These are phyloP conservation scores for Trididemnum clinides DNA, from an alignment of 23 tunicate genomes.

Conservation along the genomic window DNA sequence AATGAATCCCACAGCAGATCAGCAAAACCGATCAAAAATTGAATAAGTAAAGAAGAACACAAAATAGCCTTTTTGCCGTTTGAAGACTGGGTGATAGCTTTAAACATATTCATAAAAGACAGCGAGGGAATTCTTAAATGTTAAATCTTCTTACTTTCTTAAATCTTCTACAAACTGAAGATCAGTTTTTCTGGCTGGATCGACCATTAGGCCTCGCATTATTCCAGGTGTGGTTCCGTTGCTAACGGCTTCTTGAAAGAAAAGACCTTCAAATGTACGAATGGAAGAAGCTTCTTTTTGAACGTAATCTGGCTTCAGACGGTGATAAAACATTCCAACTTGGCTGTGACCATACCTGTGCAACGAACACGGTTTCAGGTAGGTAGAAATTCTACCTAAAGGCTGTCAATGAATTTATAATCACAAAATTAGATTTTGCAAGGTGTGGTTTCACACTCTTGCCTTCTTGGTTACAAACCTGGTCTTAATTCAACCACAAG, in stretches of 20 bases:
- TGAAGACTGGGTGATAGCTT: too few species aligned
- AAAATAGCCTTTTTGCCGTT: too few species aligned
- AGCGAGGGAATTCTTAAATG: not conserved
- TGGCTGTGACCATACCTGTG: slow-evolving; percentile 79
- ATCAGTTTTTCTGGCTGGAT: slow-evolving; percentile 45
- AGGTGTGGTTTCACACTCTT: too few species aligned
- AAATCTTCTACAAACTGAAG: slow-evolving; percentile 40
- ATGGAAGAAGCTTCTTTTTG: slow-evolving; percentile 6
- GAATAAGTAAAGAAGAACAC: too few species aligned
- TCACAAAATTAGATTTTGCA: not conserved
- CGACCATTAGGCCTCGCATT: slow-evolving; percentile 62
- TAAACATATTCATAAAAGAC: too few species aligned
- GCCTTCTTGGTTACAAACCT: too few species aligned
- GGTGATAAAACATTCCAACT: slow-evolving; percentile 30
- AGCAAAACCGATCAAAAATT: too few species aligned
- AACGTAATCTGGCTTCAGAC: slow-evolving; percentile 38
- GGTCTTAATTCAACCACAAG: too few species aligned
- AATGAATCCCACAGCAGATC: too few species aligned
- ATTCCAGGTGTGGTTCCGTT: slow-evolving; percentile 42
- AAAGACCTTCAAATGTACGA: slow-evolving; percentile 5
- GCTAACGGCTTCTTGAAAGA: slow-evolving; percentile 28
- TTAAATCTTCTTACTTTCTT: slow-evolving; percentile 30
- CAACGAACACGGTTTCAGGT: too few species aligned
- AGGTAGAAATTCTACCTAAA: not conserved
- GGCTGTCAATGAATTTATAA: not conserved